These are phyloP conservation scores for Shargacucullia verbasci DNA, from an alignment of 2,888 invertebrate genomes.

Conservation along the genomic window DNA sequence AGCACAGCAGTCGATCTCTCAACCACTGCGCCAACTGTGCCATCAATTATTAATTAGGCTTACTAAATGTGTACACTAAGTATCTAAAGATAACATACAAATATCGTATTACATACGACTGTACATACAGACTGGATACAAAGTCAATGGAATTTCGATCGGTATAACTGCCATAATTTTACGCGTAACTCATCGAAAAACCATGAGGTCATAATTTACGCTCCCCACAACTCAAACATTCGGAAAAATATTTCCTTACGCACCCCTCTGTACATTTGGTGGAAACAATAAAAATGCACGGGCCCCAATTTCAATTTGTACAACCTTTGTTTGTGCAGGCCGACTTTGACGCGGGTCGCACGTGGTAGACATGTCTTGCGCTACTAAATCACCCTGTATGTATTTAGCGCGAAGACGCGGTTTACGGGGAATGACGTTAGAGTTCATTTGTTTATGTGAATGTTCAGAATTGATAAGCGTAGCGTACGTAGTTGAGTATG, in stretches of 20 bases:
- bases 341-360: slow-evolving; percentile 36
- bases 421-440: slow-evolving; percentile 4
- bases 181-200: slow-evolving; percentile 7
- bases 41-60: no score
- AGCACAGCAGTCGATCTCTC: no score
- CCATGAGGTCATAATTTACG: slow-evolving; percentile 6
- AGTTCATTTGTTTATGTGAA: slow-evolving; percentile 2
- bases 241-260: slow-evolving; percentile 28
- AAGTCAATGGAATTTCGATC: no score
- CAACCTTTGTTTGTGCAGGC: slow-evolving; percentile 44
- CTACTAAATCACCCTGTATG: not conserved
- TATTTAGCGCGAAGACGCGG: slow-evolving; percentile 28
- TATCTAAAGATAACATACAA: no score
- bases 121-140: no score
- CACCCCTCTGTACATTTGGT: slow-evolving; percentile 35
- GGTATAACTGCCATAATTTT: slow-evolving; percentile 1
- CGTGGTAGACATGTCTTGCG: slow-evolving; percentile 24
- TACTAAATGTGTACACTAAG: no score
- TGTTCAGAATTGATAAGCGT: no score
- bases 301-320: slow-evolving; percentile 51
- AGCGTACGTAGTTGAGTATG: not conserved
- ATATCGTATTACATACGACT: no score
- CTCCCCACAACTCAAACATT: slow-evolving; percentile 29
- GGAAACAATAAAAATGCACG: slow-evolving; percentile 50
- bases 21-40: no score